These are phyloP conservation scores for Caenorhabditis plicata DNA, from an alignment of 2,888 invertebrate species.

Conservation along the genomic window DNA sequence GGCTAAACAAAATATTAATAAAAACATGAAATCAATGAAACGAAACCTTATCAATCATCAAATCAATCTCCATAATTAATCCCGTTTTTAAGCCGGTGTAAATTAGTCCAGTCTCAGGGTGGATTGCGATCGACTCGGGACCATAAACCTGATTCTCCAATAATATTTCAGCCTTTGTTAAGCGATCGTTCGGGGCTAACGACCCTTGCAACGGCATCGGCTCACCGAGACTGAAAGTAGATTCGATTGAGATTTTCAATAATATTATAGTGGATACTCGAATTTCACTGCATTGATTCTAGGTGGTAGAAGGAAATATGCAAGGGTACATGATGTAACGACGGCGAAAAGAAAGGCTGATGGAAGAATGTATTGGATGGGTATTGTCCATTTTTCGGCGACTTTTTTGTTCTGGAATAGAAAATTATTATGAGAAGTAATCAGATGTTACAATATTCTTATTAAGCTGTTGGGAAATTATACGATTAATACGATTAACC, in stretches of 20 bases:
- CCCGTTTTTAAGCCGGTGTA: conserved; percentile 46
- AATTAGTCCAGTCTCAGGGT: conserved; percentile 22
- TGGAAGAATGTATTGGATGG: conserved; percentile 1
- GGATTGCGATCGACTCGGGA: conserved; percentile 40
- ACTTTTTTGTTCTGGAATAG: conserved; percentile 1
- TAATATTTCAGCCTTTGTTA: conserved; percentile 24
- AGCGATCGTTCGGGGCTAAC: conserved; percentile 24
- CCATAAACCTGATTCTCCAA: conserved; percentile 45
- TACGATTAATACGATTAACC: no score
- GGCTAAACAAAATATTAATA: no score
- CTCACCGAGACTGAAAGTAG: conserved; percentile 18
- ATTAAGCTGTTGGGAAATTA: no score
- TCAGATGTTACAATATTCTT: no score
- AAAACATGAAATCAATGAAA: not conserved
- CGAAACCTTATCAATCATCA: conserved; percentile 12
- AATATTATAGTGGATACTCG: conserved; percentile 5
- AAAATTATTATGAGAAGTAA: no score
- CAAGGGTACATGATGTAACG: conserved; percentile 15
- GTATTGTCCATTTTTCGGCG: not conserved
- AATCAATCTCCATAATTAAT: conserved; percentile 36
- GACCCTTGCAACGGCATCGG: conserved; percentile 16
- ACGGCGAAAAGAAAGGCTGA: conserved; percentile 13
- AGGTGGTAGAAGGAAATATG: conserved; percentile 13
- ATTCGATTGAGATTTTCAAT: not conserved
- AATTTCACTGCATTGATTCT: conserved; percentile 17